Conservation (phyloP, 1,140 invertebrate species). For the Frieseomelitta varia region DNA sequence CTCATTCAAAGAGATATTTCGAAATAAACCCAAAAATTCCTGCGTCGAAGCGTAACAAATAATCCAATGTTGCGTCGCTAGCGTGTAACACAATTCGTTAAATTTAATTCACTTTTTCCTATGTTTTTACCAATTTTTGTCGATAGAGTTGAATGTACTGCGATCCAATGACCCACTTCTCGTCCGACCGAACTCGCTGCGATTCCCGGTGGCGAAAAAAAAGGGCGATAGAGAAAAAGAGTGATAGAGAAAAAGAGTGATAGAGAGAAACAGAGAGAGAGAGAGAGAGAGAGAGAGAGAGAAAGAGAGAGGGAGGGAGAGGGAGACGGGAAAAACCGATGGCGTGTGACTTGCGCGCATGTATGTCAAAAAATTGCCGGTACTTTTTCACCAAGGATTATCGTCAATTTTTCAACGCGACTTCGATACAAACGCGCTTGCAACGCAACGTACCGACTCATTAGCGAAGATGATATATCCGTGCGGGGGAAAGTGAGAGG, state of each 20-base stretch:
- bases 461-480: slow-evolving; percentile 27
- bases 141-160: background rate
- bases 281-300: background rate
- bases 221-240: background rate
- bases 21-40: background rate
- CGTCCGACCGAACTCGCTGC: background rate
- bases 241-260: background rate
- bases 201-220: background rate
- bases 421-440: slow-evolving; percentile 33
- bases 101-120: background rate
- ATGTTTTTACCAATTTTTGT: background rate
- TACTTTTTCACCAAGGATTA: slow-evolving; percentile 30
- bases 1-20: background rate
- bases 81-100: background rate
- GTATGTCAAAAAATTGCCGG: slow-evolving; percentile 25
- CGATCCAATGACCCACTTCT: slow-evolving; percentile 17
- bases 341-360: background rate
- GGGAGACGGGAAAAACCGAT: background rate
- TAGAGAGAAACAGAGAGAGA: background rate
- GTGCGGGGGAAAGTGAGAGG: background rate
- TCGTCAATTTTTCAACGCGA: slow-evolving; percentile 33
- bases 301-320: background rate
- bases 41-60: background rate
- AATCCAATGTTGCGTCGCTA: too few relatives aligned
- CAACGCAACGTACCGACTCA: slow-evolving; percentile 13